These are phyloP conservation scores for Neotragus moschatus DNA, from an alignment of 2,113 vertebrate genomes.

Conservation along the genomic window DNA sequence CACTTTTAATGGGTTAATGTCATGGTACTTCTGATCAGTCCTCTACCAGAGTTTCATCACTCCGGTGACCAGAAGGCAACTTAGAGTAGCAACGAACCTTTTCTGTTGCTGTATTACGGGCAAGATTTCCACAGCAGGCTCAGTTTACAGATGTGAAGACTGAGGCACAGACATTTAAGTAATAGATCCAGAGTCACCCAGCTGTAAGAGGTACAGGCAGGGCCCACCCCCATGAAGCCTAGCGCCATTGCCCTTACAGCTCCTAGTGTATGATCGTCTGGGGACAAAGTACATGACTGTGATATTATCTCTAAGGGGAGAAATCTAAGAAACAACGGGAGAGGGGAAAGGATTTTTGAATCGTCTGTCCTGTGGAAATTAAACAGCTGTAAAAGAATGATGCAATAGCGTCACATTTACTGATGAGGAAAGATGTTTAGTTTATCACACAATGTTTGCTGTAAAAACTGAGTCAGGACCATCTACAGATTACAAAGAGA, in stretches of 20 bases:
- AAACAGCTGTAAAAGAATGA: conserved; percentile 8
- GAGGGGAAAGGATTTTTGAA: neutral
- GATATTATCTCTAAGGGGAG: neutral
- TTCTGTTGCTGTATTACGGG: neutral
- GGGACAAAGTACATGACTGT: neutral
- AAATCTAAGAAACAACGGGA: neutral
- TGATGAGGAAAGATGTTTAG: neutral
- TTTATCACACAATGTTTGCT: neutral
- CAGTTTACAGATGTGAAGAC: neutral
- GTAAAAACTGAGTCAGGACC: neutral
- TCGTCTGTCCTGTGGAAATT: neutral
- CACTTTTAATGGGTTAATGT: conserved; percentile 6
- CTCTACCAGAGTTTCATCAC: neutral
- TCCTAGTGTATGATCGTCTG: neutral
- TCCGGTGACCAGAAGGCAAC: neutral
- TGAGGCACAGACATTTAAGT: neutral
- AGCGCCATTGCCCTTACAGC: neutral
- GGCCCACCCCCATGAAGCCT: neutral
- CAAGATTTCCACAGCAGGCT: conserved; percentile 10
- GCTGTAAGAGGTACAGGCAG: neutral
- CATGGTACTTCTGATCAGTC: conserved; percentile 36
- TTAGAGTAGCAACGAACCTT: neutral
- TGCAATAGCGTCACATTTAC: neutral
- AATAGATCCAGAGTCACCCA: neutral
- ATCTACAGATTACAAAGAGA: neutral